phyloP scores from a whole-genome alignment of 2,113 vertebrate species.

The Cyprinodon tularosa region DNA sequence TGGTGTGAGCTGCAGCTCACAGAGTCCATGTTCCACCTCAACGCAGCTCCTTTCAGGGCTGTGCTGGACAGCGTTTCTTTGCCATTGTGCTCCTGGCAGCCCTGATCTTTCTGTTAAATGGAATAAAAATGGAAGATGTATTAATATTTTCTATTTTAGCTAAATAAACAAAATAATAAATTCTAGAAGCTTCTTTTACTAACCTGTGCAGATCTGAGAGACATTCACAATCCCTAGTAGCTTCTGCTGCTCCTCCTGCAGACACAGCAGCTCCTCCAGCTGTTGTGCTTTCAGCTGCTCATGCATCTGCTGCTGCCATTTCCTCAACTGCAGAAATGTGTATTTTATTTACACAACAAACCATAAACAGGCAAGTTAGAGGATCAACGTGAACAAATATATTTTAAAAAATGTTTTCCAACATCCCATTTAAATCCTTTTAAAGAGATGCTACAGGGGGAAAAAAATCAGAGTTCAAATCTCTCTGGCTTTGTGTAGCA shows the following conservation, averaged over 20 bases:
- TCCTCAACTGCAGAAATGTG: constrained; percentile 82
- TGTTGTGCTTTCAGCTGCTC: constrained; percentile 90
- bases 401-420: not conserved
- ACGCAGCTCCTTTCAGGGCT: not conserved
- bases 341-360: not conserved
- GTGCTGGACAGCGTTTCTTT: constrained; percentile 16
- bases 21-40: not conserved
- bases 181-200: not conserved
- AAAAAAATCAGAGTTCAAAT: not conserved
- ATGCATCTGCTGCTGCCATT: constrained; percentile 91
- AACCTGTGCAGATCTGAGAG: constrained; percentile 70
- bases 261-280: constrained; percentile 85
- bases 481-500: not conserved
- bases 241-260: constrained; percentile 88
- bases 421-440: not conserved
- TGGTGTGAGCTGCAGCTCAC: not conserved
- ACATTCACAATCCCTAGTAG: constrained; percentile 78
- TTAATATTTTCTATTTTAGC: not conserved
- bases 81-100: constrained; percentile 25
- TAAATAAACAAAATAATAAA: not conserved
- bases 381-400: not conserved
- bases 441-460: not conserved
- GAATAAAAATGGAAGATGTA: not conserved
- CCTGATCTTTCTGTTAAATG: constrained; percentile 24
- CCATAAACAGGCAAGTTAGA: not conserved